A percentile compares a stretch with the other conserved stretches of the same genome.
phyloP scores from a whole-genome alignment of 2,113 vertebrate species.

The Turnix velox region DNA sequence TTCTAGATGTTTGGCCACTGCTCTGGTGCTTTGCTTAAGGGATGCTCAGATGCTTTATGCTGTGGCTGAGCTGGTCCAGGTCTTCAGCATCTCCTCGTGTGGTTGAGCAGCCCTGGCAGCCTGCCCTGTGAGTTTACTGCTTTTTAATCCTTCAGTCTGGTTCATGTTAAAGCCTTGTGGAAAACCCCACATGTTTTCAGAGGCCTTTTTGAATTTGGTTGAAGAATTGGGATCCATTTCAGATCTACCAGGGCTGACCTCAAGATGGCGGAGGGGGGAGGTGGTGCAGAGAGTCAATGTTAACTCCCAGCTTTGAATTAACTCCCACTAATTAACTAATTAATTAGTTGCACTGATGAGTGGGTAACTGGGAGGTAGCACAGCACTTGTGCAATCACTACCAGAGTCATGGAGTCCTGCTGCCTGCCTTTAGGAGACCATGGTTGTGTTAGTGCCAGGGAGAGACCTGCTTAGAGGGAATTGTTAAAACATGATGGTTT shows the following conservation, averaged over 20 bases:
- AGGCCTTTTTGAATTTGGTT: background rate
- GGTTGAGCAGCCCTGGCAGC: background rate
- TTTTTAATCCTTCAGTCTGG: background rate
- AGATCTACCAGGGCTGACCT: background rate
- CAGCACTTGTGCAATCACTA: background rate
- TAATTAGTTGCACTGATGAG: background rate
- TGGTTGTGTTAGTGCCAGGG: background rate
- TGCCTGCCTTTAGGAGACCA: background rate
- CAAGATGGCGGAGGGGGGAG: background rate
- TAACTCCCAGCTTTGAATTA: background rate
- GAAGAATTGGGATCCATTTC: background rate
- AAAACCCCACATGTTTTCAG: rapidly evolving
- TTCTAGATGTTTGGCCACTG: background rate
- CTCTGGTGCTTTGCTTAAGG: rapidly evolving
- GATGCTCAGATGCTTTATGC: background rate
- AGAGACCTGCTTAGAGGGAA: background rate
- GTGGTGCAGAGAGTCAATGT: rapidly evolving
- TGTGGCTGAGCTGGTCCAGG: background rate
- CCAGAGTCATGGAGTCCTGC: background rate
- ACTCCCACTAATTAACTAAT: no score
- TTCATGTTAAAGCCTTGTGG: background rate
- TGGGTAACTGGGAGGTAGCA: no score
- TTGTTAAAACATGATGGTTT: background rate
- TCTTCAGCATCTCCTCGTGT: background rate
- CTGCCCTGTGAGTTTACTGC: rapidly evolving